A percentile compares a stretch with the other conserved stretches of the same genome.
Conservation (phyloP, 2,113 vertebrate genomes). For the Bombycilla garrulus region DNA sequence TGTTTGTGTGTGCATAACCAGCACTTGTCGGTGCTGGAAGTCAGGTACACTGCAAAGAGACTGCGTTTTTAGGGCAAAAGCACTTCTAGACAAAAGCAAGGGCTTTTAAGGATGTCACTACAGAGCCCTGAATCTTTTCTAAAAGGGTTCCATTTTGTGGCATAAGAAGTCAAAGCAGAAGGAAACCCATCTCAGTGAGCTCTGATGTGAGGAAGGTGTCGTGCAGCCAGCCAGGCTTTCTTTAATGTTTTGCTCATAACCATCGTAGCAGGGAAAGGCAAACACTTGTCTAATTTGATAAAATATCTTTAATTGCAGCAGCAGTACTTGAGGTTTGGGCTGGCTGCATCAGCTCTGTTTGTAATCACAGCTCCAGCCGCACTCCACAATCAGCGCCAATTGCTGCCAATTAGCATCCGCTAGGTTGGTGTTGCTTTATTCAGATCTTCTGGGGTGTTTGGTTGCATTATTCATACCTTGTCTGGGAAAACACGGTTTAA, state of each 20-base stretch:
- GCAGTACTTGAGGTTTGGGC: constrained; percentile 48
- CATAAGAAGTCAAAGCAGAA: background rate
- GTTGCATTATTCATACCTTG: constrained; percentile 68
- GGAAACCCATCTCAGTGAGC: background rate
- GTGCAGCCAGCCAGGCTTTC: background rate
- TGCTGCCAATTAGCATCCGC: constrained; percentile 71
- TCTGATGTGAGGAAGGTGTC: background rate
- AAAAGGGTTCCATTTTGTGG: background rate
- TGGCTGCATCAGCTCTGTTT: constrained; percentile 52
- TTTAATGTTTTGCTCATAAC: constrained; percentile 52
- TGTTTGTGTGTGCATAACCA: background rate
- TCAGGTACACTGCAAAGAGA: background rate
- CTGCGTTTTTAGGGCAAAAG: background rate
- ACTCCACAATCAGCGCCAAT: constrained; percentile 74
- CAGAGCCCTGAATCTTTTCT: background rate
- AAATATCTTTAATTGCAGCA: constrained; percentile 76
- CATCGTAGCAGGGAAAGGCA: constrained; percentile 39
- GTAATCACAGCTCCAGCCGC: constrained; percentile 66
- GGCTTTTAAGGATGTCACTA: background rate
- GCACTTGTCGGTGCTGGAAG: background rate
- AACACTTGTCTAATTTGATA: constrained; percentile 71
- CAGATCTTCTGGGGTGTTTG: constrained; percentile 52
- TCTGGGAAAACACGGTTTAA: constrained; percentile 33
- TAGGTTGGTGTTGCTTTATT: constrained; percentile 62
- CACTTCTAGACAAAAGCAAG: constrained; percentile 5